Evolutionary conservation across 1,140 invertebrate species (phyloP), one percentile per base, ranked within the genome.

Genomic region (Drosophila quadrilineata): DNA sequence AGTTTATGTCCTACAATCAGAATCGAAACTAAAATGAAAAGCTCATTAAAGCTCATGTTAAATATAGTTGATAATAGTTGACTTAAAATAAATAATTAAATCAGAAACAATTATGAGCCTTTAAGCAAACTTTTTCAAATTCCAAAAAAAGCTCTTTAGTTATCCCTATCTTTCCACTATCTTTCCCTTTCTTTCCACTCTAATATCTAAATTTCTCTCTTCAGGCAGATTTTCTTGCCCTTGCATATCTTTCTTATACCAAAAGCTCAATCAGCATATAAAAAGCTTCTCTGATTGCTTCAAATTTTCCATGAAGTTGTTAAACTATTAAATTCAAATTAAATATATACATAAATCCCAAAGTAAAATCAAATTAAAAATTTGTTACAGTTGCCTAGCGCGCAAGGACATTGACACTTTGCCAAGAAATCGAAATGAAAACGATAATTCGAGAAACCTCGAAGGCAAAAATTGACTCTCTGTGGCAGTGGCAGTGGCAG

Each of bases 351-450:
- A n/a, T n/a, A n/a, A n/a, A n/a, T n/a, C n/a, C n/a, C n/a, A n/a
- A 14, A 9, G 45, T 28, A 14, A 31, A 67, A 59, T 36, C 56
- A 66, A 59, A 50, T 70, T 70, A 58, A 46, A 60, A 68, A 62
- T 71, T 71, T 70, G 67, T 65, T 59, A 67, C 62, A 66, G 48
- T 70, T 56, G 29, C 38, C 35, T 21, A 6, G 6, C n/a, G 16
- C 21, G 46, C 68, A 71, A 71, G 68, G 68, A 67, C 68, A 66
- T 60, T 71, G 63, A 67, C 63, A 50, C 29, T 48, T 48, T 66
- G 63, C 63, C 63, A 66, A 66, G 50, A 17, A 10, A 14, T n/a
- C n/a, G n/a, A n/a, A n/a, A n/a, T n/a, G n/a, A n/a, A n/a, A n/a
- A n/a, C n/a, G n/a, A n/a, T n/a, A n/a, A n/a, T n/a, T n/a, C 48